A percentile compares a stretch with the other conserved stretches of the same genome.
These are phyloP conservation scores for Copidosoma floridanum DNA, from an alignment of 1,140 invertebrate species.

Conservation along the genomic window DNA sequence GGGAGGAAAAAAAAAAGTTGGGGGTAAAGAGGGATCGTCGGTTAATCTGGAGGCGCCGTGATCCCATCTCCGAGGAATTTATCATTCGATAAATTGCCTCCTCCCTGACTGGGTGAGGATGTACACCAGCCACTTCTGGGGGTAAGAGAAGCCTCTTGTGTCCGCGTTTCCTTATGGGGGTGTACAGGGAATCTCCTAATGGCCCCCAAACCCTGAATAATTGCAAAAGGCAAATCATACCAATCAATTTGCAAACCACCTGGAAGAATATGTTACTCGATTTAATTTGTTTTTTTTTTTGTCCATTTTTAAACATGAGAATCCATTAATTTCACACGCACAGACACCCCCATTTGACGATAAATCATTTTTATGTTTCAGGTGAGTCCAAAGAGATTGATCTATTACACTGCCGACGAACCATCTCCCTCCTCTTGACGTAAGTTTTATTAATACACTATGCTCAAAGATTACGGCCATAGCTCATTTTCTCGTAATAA, in stretches of 20 bases:
- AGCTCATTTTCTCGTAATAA: too few relatives aligned
- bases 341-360: too few relatives aligned
- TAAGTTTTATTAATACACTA: not conserved
- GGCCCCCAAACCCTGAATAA: not conserved
- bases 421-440: too few relatives aligned
- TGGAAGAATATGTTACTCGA: not conserved
- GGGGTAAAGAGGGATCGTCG: conserved; percentile 31
- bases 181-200: not conserved
- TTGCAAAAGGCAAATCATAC: not conserved
- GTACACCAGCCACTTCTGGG: conserved; percentile 47
- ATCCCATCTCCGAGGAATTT: conserved; percentile 55
- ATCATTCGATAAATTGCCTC: conserved; percentile 58
- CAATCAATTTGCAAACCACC: too few relatives aligned
- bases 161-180: too few relatives aligned
- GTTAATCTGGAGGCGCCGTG: conserved; percentile 54
- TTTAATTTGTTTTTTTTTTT: not conserved
- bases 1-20: conserved; percentile 12
- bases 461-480: too few relatives aligned
- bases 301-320: too few relatives aligned
- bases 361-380: conserved; percentile 12
- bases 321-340: too few relatives aligned
- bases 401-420: too few relatives aligned
- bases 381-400: conserved; percentile 4
- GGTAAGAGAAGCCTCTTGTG: too few relatives aligned
- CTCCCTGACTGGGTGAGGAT: too few relatives aligned